These are phyloP conservation scores for Austrolebias charrua DNA, from an alignment of 2,797 vertebrate species.

Conservation along the genomic window DNA sequence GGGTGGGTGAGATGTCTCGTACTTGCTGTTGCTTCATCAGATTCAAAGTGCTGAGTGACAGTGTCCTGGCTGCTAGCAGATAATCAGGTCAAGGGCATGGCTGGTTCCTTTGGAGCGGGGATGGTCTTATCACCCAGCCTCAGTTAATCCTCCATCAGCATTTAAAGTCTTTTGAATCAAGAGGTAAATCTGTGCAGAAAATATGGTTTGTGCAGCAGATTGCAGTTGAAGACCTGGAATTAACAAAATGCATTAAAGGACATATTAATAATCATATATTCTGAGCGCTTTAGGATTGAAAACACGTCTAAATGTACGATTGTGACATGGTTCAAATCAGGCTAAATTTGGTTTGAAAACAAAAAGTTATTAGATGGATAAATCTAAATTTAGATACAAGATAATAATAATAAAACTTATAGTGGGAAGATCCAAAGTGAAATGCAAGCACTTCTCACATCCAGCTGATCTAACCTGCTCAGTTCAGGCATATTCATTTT, in stretches of 20 bases:
- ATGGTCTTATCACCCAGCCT: slow-evolving; percentile 56
- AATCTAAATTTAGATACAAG: too few species aligned
- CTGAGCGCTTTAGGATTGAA: background rate
- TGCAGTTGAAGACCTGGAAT: slow-evolving; percentile 4
- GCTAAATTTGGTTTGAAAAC: too few species aligned
- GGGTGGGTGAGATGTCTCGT: slow-evolving; percentile 31
- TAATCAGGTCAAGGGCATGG: slow-evolving; percentile 71
- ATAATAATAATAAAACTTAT: too few species aligned
- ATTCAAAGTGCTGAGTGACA: slow-evolving; percentile 49
- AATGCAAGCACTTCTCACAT: too few species aligned
- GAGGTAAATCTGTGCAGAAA: slow-evolving; percentile 28
- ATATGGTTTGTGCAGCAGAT: background rate
- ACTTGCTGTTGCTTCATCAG: slow-evolving; percentile 47
- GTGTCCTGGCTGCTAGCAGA: slow-evolving; percentile 42
- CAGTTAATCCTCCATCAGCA: slow-evolving; percentile 64
- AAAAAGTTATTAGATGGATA: too few species aligned
- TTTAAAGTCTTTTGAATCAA: slow-evolving; percentile 54
- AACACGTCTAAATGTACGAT: background rate
- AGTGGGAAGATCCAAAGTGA: too few species aligned
- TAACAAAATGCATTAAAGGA: background rate
- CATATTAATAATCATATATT: background rate
- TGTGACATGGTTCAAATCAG: background rate
- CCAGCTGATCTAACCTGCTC: too few species aligned
- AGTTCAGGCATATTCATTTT: too few species aligned
- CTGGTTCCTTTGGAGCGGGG: slow-evolving; percentile 47